Conservation (phyloP, 2,888 invertebrate species). For the Gasteruption jaculator region DNA sequence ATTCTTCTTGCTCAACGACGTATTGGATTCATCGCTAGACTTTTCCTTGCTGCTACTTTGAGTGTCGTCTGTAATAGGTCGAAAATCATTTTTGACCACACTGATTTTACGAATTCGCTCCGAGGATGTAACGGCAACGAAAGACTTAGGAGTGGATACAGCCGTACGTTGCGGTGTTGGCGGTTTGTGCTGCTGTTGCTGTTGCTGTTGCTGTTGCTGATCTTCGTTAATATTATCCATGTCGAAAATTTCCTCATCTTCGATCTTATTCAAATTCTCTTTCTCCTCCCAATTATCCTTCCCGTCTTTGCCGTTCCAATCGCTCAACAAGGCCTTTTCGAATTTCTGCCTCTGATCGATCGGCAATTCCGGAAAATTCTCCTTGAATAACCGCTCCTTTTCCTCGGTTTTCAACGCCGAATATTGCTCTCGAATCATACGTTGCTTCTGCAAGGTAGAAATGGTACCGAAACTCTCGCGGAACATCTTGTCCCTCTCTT, state of each 20-base stretch:
- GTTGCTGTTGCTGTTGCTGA: no score
- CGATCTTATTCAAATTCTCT: constrained; percentile 32
- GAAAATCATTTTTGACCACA: constrained; percentile 60
- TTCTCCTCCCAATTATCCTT: constrained; percentile 46
- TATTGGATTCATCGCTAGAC: constrained; percentile 40
- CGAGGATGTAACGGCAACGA: constrained; percentile 55
- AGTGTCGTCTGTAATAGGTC: constrained; percentile 55
- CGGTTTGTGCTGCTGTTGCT: constrained; percentile 21
- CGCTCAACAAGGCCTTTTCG: constrained; percentile 53
- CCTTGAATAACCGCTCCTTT: constrained; percentile 45
- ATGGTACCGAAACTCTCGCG: constrained; percentile 41
- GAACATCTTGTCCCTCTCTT: constrained; percentile 46
- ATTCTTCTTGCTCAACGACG: constrained; percentile 40
- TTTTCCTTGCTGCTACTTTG: constrained; percentile 37
- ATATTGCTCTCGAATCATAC: constrained; percentile 46
- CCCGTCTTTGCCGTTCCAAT: constrained; percentile 51
- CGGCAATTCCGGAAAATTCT: constrained; percentile 48
- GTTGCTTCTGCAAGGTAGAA: constrained; percentile 44
- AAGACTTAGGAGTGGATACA: constrained; percentile 47
- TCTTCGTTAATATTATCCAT: constrained; percentile 63
- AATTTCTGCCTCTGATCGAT: constrained; percentile 55
- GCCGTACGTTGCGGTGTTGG: constrained; percentile 19
- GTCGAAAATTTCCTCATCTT: constrained; percentile 64
- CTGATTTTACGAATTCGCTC: constrained; percentile 62
- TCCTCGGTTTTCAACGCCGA: constrained; percentile 45